Base-by-base conservation (phyloP, 2,888 invertebrate species). In the Metacarcinus magister region DNA sequence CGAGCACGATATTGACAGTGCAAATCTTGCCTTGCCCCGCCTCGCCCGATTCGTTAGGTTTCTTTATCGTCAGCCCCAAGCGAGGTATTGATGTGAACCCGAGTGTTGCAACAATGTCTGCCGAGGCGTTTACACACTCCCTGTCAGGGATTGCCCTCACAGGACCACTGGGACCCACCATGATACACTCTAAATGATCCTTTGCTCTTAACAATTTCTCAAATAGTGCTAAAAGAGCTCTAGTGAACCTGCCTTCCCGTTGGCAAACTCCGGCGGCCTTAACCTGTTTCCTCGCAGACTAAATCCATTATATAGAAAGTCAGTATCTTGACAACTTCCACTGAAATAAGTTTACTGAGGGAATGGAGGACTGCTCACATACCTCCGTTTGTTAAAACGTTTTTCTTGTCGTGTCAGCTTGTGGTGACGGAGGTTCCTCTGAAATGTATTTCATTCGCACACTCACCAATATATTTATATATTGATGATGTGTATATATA, bases 281-380 rank as follows among this genome's bases (percentile, higher is more conserved):
- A 75, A 75, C 75, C n/a, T 75, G 75, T 75, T 75, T 28, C n/a
- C 75, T 2, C 75, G n/a, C 75, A 75, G n/a, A n/a, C 75, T 75
- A 75, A 75, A 75, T 75, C 75, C 75, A 75, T 75, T 75, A 75
- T 75, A 75, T 75, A 75, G 75, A 75, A 75, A 75, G 75, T 75
- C 75, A 75, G 75, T 75, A 75, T 75, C 75, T 75, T 75, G 75
- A 75, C 75, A 75, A 75, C 75, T 75, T 75, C 75, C 28, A 28
- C 75, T 8, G 75, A 75, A 75, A 75, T 75, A 75, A 75, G 75
- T 75, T 75, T 75, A 75, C 7, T 28, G 75, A 75, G 75, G 75
- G 8, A 75, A 75, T 75, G 75, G 75, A 75, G 75, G 75, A 28
- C n/a, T 75, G 75, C 75, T 28, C 75, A n/a, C 75, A 75, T 28